Percentiles rank a stretch among this genome's conserved stretches.
These are phyloP conservation scores for Sarcophaga bullata DNA, from an alignment of 1,140 invertebrate species.

Conservation along the genomic window DNA sequence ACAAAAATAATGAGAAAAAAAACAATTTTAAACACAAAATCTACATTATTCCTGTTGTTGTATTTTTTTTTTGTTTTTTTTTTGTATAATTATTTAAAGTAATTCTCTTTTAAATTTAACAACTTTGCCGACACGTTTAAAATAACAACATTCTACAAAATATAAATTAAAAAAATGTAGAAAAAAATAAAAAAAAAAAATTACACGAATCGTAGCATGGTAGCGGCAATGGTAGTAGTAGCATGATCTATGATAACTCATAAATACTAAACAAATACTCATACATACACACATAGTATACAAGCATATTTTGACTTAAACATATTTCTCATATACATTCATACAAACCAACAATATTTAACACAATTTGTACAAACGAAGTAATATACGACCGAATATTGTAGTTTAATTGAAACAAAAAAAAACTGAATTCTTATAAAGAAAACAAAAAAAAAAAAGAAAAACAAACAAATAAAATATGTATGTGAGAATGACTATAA, in stretches of 20 bases:
- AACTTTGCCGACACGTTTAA: constrained; percentile 34
- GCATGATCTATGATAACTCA: constrained; percentile 36
- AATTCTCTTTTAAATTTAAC: constrained; percentile 38
- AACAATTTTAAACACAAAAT: not conserved
- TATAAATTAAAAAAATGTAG: constrained; percentile 18
- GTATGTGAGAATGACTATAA: too few relatives aligned
- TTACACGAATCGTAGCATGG: constrained; percentile 27
- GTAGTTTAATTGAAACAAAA: too few relatives aligned
- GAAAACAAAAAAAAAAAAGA: too few relatives aligned
- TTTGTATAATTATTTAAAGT: constrained; percentile 2
- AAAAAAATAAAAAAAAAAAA: constrained; percentile 9
- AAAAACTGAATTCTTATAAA: too few relatives aligned
- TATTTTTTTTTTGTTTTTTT: not conserved
- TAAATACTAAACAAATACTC: constrained; percentile 26
- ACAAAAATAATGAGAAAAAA: not conserved
- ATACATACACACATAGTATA: not conserved
- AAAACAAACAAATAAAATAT: too few relatives aligned
- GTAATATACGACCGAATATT: too few relatives aligned
- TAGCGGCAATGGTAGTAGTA: not conserved
- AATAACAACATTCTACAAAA: constrained; percentile 37
- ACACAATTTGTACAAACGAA: too few relatives aligned
- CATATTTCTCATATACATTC: too few relatives aligned
- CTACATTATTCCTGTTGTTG: not conserved
- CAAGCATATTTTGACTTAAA: too few relatives aligned
- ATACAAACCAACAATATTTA: too few relatives aligned